Base-by-base conservation (phyloP, 2,797 vertebrate species). In the Pseudochirops corinnae region DNA sequence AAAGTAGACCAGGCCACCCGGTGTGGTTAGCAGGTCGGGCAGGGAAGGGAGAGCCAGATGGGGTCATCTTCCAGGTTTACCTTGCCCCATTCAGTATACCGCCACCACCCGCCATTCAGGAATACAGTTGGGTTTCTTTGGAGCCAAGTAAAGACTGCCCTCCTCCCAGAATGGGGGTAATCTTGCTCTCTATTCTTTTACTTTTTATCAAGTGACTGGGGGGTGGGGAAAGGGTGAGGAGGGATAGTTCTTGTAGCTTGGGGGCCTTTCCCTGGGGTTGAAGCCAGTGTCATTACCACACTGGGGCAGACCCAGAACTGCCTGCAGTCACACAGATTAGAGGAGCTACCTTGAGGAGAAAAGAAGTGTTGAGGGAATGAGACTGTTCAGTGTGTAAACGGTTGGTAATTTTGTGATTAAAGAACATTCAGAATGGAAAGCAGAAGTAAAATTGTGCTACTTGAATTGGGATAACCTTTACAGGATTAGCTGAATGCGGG, bases 381-480 rank as follows among this genome's bases (percentile, higher is more conserved):
- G 93, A 11, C 87, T 21, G 0, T 82, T 46, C 13, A 93, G 95
- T 55, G 94, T 93, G 93, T 96, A 39, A 96, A 90, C 95, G 21
- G 10, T 46, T 96, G 92, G 95, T 95, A 96, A 87, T 97, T 97
- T 93, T 1, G 0, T n/a, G 26, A 93, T 96, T 96, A 90, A 92
- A 96, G 97, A 97, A 39, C 58, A 57, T 94, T 98, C 96, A 96
- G 91, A 97, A 95, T 98, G 97, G 98, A 95, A 97, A 97, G 46
- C 6, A 62, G 94, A 97, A 90, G 93, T 93, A 82, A 97, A 94
- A 13, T 97, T 95, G 95, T 96, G 58, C 97, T 98, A 96, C 98
- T 98, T 97, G 98, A 98, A 97, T 24, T 82, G 96, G 97, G 97
- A 96, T 96, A 97, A 33, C 96, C 96, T 97, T 92, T 90, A 97